phyloP scores from a whole-genome alignment of 2,888 invertebrate species.

The Eutolmus rufibarbis region DNA sequence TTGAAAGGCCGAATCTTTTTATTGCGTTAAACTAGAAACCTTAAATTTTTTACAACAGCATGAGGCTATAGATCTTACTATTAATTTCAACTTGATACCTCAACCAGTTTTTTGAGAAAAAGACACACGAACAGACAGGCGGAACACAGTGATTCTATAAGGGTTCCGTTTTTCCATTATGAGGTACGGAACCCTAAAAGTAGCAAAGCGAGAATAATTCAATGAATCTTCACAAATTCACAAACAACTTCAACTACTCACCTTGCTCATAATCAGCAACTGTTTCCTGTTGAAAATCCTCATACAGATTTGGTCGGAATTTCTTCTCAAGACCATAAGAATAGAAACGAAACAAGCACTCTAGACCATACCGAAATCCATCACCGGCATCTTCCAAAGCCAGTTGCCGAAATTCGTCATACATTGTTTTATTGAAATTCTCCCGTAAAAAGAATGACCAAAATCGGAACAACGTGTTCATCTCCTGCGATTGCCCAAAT shows the following conservation, averaged over 20 bases:
- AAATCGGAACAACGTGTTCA: conserved; percentile 99
- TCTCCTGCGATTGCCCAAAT: conserved; percentile 95
- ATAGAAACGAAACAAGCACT: conserved; percentile 93
- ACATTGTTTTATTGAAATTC: conserved; percentile 98
- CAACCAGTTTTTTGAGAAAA: too few relatives aligned
- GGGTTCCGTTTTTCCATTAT: too few relatives aligned
- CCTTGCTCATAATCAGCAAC: conserved; percentile 87
- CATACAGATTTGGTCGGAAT: conserved; percentile 93
- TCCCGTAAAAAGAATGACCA: conserved; percentile 99
- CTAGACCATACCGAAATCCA: conserved; percentile 88
- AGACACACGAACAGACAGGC: too few relatives aligned
- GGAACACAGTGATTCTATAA: too few relatives aligned
- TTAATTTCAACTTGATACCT: too few relatives aligned
- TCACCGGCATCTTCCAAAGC: conserved; percentile 93
- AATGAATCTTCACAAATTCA: background rate
- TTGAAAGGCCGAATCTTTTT: too few relatives aligned
- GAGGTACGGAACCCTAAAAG: too few relatives aligned
- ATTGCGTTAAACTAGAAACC: too few relatives aligned
- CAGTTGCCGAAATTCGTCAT: conserved; percentile 87
- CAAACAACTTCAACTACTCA: conserved; percentile 57
- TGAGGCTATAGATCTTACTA: too few relatives aligned
- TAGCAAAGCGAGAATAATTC: too few relatives aligned
- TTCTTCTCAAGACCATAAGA: conserved; percentile 97
- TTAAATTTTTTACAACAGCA: too few relatives aligned
- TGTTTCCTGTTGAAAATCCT: conserved; percentile 95